A percentile compares a stretch with the other conserved stretches of the same genome.
These are phyloP conservation scores for Virgularia gustaviana DNA, from an alignment of 92 coral and sea anemone species.

Conservation along the genomic window DNA sequence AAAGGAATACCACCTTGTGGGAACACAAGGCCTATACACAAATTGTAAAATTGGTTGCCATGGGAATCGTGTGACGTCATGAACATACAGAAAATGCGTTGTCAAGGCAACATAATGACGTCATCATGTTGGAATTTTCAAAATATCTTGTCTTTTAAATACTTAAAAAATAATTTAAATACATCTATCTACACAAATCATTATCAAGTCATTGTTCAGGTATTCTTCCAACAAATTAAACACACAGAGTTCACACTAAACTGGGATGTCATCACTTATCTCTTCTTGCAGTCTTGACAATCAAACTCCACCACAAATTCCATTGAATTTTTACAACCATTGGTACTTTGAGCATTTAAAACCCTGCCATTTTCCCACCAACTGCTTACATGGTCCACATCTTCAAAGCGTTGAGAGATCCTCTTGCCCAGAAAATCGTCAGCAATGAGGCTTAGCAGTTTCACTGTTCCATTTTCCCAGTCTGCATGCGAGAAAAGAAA, in stretches of 20 bases:
- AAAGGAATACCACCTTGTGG: too few relatives aligned
- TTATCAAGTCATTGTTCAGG: conserved; percentile 3
- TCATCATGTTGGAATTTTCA: too few relatives aligned
- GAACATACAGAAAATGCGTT: too few relatives aligned
- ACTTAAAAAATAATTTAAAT: neutral
- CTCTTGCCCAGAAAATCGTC: conserved; percentile 22
- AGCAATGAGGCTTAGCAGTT: conserved; percentile 19
- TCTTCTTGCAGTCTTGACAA: conserved; percentile 22
- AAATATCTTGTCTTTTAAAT: too few relatives aligned
- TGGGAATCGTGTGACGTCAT: too few relatives aligned
- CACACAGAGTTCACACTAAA: conserved; percentile 11
- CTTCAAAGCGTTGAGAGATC: conserved; percentile 39
- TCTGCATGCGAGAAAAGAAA: conserved; percentile 14
- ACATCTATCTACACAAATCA: conserved; percentile 4
- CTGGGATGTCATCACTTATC: conserved; percentile 3
- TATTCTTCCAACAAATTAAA: conserved; percentile 35
- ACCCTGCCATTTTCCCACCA: conserved; percentile 47
- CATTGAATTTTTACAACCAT: neutral
- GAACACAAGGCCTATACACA: too few relatives aligned
- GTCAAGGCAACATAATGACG: too few relatives aligned
- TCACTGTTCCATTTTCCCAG: conserved; percentile 9
- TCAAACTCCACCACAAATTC: conserved; percentile 35
- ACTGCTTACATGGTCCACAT: conserved; percentile 25
- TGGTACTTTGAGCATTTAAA: conserved; percentile 10
- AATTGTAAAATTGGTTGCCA: too few relatives aligned